phyloP scores from a whole-genome alignment of 2,888 invertebrate genomes.

The Platycnemis pennipes region DNA sequence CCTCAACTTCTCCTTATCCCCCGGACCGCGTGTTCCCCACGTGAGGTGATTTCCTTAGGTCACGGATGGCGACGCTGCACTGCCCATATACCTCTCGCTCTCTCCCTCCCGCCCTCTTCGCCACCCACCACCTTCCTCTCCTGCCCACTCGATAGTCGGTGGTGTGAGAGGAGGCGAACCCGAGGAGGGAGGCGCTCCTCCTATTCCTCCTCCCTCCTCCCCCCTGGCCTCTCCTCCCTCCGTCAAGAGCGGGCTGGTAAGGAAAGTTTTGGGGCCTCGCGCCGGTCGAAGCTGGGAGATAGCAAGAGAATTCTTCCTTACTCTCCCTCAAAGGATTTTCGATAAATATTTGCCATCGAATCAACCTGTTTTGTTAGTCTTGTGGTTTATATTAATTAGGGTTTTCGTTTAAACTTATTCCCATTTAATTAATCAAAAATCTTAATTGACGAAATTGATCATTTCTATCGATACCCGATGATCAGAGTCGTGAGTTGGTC shows the following conservation, averaged over 20 bases:
- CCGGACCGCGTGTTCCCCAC: neutral
- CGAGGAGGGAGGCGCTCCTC: no score
- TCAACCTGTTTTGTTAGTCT: no score
- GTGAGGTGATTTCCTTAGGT: constrained; percentile 30
- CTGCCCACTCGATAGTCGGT: constrained; percentile 6
- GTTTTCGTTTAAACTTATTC: no score
- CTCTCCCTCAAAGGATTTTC: neutral
- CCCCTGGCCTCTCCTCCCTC: neutral
- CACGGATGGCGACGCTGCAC: constrained; percentile 1
- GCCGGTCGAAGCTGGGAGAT: neutral
- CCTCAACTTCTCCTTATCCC: neutral
- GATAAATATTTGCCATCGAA: neutral
- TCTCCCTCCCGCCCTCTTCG: neutral
- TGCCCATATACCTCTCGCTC: neutral
- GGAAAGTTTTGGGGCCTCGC: neutral
- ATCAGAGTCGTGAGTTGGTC: no score
- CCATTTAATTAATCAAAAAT: no score
- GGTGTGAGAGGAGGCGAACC: neutral
- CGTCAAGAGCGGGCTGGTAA: neutral
- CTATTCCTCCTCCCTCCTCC: neutral
- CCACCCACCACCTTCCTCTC: neutral
- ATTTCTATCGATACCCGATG: no score
- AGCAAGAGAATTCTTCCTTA: neutral
- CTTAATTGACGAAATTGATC: no score
- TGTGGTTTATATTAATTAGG: no score